Base-by-base conservation (phyloP, 2,888 invertebrate species). In the Tipula confusa region DNA sequence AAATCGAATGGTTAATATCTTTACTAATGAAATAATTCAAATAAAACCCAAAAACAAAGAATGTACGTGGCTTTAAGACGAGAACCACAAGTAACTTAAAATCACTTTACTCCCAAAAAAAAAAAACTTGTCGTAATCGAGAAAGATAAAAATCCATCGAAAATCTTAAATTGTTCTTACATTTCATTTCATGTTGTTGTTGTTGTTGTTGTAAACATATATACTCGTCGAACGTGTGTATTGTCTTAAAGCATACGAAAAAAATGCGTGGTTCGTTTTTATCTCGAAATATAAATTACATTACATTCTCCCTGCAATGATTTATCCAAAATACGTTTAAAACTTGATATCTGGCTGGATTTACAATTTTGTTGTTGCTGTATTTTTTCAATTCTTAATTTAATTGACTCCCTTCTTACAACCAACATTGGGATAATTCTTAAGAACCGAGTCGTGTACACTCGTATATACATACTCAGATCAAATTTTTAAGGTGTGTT, bases 131-230 rank as follows among this genome's bases (percentile, higher is more conserved):
- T 64, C 18, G 64, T 64, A 64, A 64, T 64, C 64, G 64, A 24
- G 64, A 64, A 24, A 64, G 64, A 64, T 64, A 64, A 64, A 64
- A 64, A 64, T 64, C 64, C 64, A 64, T 64, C 64, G 24, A 64
- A 64, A 64, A 64, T 64, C 64, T 64, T 64, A 64, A 64, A 64
- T 64, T 64, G 64, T 64, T 64, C 64, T 64, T 64, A 64, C 64
- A 64, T 64, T 64, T 24, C 24, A 24, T 64, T 64, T 64, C 24
- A 24, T 13, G 64, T 64, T 15, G 43, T 15, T 43, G 43, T 36
- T 36, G 36, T 36, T 36, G 36, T 6, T 36, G 36, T 36, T 9
- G 7, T 9, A n/a, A n/a, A n/a, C 1, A 3, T 33, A 33, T 33
- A 33, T 33, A 33, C 33, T 6, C 33, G n/a, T n/a, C n/a, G n/a